A percentile compares a stretch with the other conserved stretches of the same genome.
These are phyloP conservation scores for Eupithecia pulchellata DNA, from an alignment of 2,888 invertebrate genomes.

Conservation along the genomic window DNA sequence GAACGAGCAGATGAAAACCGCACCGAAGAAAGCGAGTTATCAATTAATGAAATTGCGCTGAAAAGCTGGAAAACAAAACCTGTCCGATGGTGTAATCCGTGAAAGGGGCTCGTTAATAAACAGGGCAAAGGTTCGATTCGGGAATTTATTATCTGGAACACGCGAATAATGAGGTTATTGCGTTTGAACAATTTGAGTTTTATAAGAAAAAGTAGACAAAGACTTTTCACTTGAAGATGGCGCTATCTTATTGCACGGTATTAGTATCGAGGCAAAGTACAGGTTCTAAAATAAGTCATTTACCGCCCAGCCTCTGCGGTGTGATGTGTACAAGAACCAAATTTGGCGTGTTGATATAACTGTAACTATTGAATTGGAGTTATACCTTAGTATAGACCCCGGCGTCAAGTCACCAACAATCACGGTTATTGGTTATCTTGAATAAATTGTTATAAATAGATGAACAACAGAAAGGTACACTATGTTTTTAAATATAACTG, in stretches of 20 bases:
- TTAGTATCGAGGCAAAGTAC: background rate
- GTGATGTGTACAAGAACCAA: no score
- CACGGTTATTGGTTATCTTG: background rate
- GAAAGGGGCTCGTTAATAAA: slow-evolving; percentile 11
- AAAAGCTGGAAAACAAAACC: slow-evolving; percentile 44
- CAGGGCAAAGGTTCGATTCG: background rate
- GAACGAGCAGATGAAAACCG: background rate
- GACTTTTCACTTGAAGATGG: background rate
- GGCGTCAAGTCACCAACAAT: background rate
- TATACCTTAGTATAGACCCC: no score
- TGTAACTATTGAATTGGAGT: no score
- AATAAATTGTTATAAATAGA: background rate
- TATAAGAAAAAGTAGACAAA: no score
- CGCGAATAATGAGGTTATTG: background rate
- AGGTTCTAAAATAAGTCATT: no score
- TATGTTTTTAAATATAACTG: no score
- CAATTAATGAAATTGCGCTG: background rate
- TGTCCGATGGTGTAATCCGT: slow-evolving; percentile 2
- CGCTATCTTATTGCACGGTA: background rate
- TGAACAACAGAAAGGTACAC: no score
- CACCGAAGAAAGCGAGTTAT: background rate
- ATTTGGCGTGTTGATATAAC: no score
- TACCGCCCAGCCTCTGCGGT: no score
- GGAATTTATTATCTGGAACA: background rate
- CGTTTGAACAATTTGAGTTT: background rate